phyloP scores from a whole-genome alignment of 2,797 vertebrate genomes.

The Sarcophilus harrisii region DNA sequence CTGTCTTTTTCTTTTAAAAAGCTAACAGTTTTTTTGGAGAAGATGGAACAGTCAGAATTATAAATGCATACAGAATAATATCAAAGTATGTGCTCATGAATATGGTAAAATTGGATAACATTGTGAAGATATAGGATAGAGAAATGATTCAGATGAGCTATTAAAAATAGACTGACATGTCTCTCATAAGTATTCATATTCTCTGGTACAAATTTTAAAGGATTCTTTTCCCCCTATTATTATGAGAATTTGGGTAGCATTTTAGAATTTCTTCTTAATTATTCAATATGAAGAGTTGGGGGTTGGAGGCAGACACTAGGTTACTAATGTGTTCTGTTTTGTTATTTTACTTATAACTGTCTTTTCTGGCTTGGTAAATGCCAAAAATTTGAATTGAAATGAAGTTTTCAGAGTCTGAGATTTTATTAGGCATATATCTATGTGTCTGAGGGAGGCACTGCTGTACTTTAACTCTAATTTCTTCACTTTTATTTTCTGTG shows the following conservation, averaged over 20 bases:
- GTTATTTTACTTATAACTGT: constrained; percentile 73
- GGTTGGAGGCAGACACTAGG: neutral
- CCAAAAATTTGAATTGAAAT: constrained; percentile 42
- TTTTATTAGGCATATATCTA: neutral
- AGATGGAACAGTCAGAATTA: neutral
- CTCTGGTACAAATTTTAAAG: neutral
- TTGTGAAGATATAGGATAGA: neutral
- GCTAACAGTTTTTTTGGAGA: neutral
- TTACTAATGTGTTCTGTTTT: constrained; percentile 71
- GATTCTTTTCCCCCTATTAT: neutral
- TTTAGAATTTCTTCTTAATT: neutral
- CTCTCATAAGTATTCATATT: neutral
- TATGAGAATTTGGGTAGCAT: neutral
- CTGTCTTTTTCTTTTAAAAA: neutral
- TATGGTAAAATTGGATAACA: neutral
- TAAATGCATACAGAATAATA: constrained; percentile 27
- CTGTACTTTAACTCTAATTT: constrained; percentile 44
- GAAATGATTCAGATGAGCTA: neutral
- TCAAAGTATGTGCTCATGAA: neutral
- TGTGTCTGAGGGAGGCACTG: constrained; percentile 59
- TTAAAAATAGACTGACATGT: neutral
- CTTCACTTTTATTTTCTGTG: constrained; percentile 58
- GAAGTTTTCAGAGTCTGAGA: constrained; percentile 47
- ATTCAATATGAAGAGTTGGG: neutral
- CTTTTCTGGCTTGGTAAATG: constrained; percentile 63